Evolutionary conservation across 1,140 invertebrate genomes (phyloP), one percentile per base, ranked within the genome.

Genomic region (Drosophila mojavensis): DNA sequence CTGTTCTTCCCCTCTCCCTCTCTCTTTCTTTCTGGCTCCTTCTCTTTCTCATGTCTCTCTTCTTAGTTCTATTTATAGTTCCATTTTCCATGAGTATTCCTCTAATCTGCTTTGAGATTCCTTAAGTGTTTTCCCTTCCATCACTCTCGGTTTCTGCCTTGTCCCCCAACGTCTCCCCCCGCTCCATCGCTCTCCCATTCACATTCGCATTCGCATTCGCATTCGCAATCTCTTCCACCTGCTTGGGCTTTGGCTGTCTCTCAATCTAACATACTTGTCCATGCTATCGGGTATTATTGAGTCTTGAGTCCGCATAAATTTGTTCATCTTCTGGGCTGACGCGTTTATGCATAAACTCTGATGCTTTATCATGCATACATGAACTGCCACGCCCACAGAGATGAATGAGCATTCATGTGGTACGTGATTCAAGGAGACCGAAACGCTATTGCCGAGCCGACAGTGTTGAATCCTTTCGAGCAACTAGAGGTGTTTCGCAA

Each of bases 401-500:
- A 66, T 51, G 63, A 72, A 59, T 66, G 45, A 51, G 54, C 68
- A 65, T 54, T 60, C 63, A 60, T 54, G 70, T 6, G 55, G 45
- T 45, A 60, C 59, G 66, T 61, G 58, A 61, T 69, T 47, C 58
- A 26, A 60, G 60, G 55, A 28, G n/a, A 59, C 45, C 6, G 36
- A 39, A 13, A 26, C 13, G 17, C 11, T 26, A 13, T 39, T 28
- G 24, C 33, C 17, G 24, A 45, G 11, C 33, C 10, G 6, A 28
- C 41, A 17, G 47, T 30, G n/a, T 33, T 11, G 60, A 55, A 68
- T 51, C 50, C 65, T 71, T 71, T 64, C 26, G 30, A 39, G 30
- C 15, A 45, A 5, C 61, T 36, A 39, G 55, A 77, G 62, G 61
- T 73, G 69, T 67, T 63, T 55, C 17, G 69, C 69, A 77, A 72